Base-by-base conservation (phyloP, 2,113 vertebrate genomes). In the Promerops cafer region DNA sequence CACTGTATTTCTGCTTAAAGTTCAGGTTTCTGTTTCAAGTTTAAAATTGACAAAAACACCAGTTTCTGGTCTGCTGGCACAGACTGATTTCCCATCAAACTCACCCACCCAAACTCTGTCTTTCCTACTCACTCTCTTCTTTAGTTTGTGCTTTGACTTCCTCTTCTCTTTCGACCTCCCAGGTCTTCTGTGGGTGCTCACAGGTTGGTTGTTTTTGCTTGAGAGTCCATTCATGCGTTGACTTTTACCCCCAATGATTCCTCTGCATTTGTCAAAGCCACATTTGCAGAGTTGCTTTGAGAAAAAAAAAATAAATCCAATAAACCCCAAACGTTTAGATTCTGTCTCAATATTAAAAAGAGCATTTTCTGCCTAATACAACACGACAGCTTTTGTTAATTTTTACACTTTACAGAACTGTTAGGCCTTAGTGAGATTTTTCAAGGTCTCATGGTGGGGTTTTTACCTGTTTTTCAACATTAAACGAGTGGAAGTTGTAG, bases 401-500 rank as follows among this genome's bases (percentile, higher is more conserved):
- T 1, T 44, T 83, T 79, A 65, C 65, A 5, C 31, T 69, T 54
- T 2, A 47, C 17, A 61, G 26, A 61, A n/a, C 23, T 39, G n/a
- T 26, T 31, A 65, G 54, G 16, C 39, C 33, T 45, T 16, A 57
- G 31, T 22, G 79, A 37, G 15, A 26, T 37, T 74, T 52, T 44
- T 33, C 30, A 59, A 33, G 61, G 72, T 11, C 26, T 63, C 33
- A 16, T 2, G 2, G 10, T 42, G 42, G 4, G n/a, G 23, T 40
- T 39, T 87, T 98, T 95, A 99, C 99, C 98, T 99, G 99, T 89
- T 99, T 99, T 77, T 99, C 99, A 26, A 99, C 99, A 39, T 99
- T 99, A 96, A 99, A 99, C 40, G 99, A 99, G 95, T 99, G 99
- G 95, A 99, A 99, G 95, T 99, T 99, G 98, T 99, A 99, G 97